Evolutionary conservation across 2,888 invertebrate species (phyloP).

Genomic region (Drosophila longiperda): DNA sequence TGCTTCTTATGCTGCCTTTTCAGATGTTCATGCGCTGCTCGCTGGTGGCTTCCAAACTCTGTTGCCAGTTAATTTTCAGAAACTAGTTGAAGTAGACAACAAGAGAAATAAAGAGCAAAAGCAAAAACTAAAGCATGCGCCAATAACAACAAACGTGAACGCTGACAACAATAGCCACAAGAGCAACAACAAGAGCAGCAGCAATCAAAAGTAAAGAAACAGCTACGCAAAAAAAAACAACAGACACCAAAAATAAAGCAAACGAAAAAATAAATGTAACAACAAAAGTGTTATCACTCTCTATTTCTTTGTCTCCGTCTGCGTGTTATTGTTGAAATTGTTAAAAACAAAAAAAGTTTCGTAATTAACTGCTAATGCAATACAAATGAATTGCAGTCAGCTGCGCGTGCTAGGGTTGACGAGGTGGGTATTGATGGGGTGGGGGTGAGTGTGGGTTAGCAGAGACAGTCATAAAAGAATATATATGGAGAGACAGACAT

Average conservation of each 20-base stretch:
- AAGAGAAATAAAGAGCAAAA: constrained; percentile 50
- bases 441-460: background rate
- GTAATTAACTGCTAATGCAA: constrained; percentile 61
- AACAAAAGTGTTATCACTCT: constrained; percentile 44
- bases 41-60: constrained; percentile 60
- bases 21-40: constrained; percentile 63
- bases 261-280: constrained; percentile 33
- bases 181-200: constrained; percentile 22
- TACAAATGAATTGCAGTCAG: constrained; percentile 47
- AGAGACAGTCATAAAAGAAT: constrained; percentile 34
- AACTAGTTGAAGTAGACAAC: constrained; percentile 80
- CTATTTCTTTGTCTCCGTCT: constrained; percentile 11
- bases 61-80: constrained; percentile 79
- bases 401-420: constrained; percentile 32
- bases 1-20: constrained; percentile 64
- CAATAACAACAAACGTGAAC: constrained; percentile 38
- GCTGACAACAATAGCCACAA: constrained; percentile 15
- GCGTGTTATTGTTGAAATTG: constrained; percentile 55
- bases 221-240: constrained; percentile 27
- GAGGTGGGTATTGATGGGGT: background rate
- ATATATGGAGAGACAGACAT: constrained; percentile 13
- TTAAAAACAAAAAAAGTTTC: constrained; percentile 46
- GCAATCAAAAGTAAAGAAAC: constrained; percentile 44
- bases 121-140: constrained; percentile 37
- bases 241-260: constrained; percentile 28